Base-by-base conservation (phyloP, 2,888 invertebrate species). In the Eudemis profundana region DNA sequence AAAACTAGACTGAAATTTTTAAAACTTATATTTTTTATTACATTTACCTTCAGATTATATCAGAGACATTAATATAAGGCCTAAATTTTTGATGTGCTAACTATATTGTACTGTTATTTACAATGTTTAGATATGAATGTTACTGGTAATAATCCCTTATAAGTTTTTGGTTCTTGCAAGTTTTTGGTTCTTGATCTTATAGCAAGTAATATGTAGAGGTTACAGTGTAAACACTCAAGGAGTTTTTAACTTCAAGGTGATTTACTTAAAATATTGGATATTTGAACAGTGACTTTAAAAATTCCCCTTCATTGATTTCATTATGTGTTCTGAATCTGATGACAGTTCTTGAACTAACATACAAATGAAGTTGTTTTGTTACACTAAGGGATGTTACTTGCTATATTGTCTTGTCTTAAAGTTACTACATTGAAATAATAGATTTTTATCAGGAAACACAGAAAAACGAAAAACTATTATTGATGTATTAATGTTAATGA, bases 1-100 rank as follows among this genome's bases (percentile, higher is more conserved):
- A 74, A 78, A 78, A 66, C 70, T 69, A 66, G 81, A 82, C 81
- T 82, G 78, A 82, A 76, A 67, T 70, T 68, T 74, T 63, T 73
- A 63, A 47, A 63, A 47, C 61, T 70, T 74, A 75, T 77, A 78
- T 76, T 76, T 78, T 79, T 69, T 75, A 78, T 19, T 51, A 49
- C 27, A 40, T 66, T 57, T 57, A 66, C 54, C 23, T 64, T 53
- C 33, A 17, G 36, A 19, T 17, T 64, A 50, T 59, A 64, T 23
- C 10, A 56, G 21, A 63, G 21, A 50, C 29, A 14, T 23, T 57
- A 15, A 42, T 10, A 5, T 23, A 47, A 44, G 36, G 33, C 19
- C 63, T 49, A 19, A 38, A 40, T 42, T 42, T 42, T 56, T 56
- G 3, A 49, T 33, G 23, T 53, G 33, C 15, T 23, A 15, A 14